Evolutionary conservation across 2,888 invertebrate species (phyloP).

Genomic region (Mesoligia furuncula): DNA sequence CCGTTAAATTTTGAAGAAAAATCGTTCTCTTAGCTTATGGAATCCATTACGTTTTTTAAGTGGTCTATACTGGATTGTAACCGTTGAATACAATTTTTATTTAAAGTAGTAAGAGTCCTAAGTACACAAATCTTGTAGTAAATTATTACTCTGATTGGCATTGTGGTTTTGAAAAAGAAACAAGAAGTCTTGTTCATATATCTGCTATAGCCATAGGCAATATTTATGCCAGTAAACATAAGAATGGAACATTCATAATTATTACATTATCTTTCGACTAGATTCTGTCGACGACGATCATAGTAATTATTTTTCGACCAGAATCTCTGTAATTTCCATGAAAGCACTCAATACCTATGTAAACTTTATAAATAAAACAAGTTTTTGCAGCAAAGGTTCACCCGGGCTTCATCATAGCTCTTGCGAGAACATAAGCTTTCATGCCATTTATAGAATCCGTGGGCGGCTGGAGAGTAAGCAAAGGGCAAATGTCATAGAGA

Average conservation of each 20-base stretch:
- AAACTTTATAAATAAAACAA: slow-evolving; percentile 6
- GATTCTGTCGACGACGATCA: background rate
- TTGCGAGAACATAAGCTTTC: slow-evolving; percentile 32
- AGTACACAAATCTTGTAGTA: background rate
- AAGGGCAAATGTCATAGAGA: slow-evolving; percentile 55
- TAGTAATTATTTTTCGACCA: background rate
- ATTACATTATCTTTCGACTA: background rate
- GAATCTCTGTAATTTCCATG: background rate
- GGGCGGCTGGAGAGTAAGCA: slow-evolving; percentile 39
- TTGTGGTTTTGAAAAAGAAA: background rate
- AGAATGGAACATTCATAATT: background rate
- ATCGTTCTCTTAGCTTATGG: background rate
- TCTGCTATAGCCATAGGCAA: background rate
- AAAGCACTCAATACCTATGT: background rate
- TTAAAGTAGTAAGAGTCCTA: background rate
- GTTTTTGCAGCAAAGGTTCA: background rate
- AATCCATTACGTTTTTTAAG: background rate
- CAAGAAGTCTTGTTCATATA: background rate
- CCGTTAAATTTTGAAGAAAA: background rate
- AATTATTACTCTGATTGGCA: background rate
- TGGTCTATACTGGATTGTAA: background rate
- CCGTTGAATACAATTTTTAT: background rate
- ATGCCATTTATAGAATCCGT: slow-evolving; percentile 46
- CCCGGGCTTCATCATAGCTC: slow-evolving; percentile 8
- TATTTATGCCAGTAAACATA: background rate